phyloP scores from a whole-genome alignment of 1,140 invertebrate genomes.

The Saxidomus purpurata region DNA sequence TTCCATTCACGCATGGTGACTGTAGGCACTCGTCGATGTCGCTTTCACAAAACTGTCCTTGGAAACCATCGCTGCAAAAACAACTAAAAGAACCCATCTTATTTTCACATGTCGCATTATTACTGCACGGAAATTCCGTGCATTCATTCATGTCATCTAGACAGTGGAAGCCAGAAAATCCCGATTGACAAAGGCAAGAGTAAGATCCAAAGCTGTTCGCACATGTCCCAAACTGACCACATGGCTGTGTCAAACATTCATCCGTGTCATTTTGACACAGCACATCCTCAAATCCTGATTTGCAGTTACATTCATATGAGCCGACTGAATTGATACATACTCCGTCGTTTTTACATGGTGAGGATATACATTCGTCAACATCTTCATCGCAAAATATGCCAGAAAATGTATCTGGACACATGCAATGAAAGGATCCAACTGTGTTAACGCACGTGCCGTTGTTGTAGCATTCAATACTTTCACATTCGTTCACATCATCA shows the following conservation, averaged over 20 bases:
- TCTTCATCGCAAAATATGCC: constrained; percentile 43
- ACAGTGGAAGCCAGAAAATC: constrained; percentile 18
- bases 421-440: constrained; percentile 44
- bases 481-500: constrained; percentile 75
- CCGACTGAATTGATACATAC: constrained; percentile 85
- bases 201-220: constrained; percentile 32
- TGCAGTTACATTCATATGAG: constrained; percentile 66
- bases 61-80: constrained; percentile 91
- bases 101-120: constrained; percentile 53
- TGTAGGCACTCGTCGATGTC: constrained; percentile 96
- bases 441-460: constrained; percentile 66
- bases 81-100: constrained; percentile 85
- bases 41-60: constrained; percentile 96
- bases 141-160: constrained; percentile 39
- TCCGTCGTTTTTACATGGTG: constrained; percentile 75
- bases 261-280: constrained; percentile 52
- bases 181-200: constrained; percentile 2
- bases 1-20: constrained; percentile 95
- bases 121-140: neutral
- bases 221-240: constrained; percentile 55
- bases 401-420: constrained; percentile 90
- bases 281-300: constrained; percentile 84
- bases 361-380: constrained; percentile 69
- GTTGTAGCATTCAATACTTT: constrained; percentile 70
- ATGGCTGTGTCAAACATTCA: constrained; percentile 61